phyloP scores from a whole-genome alignment of 2,113 vertebrate genomes.

The Balaeniceps rex region DNA sequence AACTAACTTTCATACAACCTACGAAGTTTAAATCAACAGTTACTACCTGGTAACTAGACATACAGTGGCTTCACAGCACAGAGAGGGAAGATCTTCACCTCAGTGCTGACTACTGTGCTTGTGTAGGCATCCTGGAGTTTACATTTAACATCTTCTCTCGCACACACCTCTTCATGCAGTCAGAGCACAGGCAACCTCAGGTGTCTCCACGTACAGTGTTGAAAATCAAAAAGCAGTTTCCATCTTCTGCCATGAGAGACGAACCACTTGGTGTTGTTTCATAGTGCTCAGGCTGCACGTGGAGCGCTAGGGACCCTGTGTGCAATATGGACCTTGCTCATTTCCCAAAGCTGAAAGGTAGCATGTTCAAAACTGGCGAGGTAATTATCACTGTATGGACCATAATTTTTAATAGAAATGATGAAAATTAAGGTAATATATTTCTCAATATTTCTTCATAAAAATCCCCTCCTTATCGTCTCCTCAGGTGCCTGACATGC shows the following conservation, averaged over 20 bases:
- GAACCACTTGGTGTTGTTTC: neutral
- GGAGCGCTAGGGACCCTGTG: neutral
- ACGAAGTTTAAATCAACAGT: neutral
- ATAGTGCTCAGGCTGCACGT: neutral
- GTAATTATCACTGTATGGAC: neutral
- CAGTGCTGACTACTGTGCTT: neutral
- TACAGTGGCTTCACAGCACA: neutral
- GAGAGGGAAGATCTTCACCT: neutral
- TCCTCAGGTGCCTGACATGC: neutral
- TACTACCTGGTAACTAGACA: neutral
- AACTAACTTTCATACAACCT: neutral
- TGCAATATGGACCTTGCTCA: neutral
- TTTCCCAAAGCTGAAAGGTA: neutral
- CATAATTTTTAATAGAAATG: neutral
- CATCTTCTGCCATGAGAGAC: neutral
- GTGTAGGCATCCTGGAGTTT: neutral
- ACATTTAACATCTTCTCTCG: neutral
- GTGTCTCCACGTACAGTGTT: neutral
- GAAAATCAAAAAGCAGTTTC: neutral
- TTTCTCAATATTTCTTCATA: neutral
- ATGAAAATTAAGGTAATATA: neutral
- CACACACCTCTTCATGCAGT: neutral
- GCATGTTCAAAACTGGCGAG: neutral
- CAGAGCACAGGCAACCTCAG: neutral
- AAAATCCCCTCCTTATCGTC: neutral